Conservation (phyloP, 2,888 invertebrate genomes). For the Cerceris ruficornis region DNA sequence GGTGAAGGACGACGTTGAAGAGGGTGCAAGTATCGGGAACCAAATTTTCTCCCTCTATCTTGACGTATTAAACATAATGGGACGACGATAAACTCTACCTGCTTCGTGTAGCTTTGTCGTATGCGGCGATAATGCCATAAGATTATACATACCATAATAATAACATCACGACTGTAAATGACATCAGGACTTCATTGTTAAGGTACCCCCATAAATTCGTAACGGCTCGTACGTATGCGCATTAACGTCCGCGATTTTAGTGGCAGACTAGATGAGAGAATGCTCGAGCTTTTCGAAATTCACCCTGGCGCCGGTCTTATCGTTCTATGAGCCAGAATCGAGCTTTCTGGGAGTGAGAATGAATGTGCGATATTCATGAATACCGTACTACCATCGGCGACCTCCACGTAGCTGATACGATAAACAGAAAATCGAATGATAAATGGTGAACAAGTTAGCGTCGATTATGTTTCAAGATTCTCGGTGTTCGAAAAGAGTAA, state of each 20-base stretch:
- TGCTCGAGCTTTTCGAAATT: neutral
- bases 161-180: neutral
- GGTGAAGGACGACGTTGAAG: no score
- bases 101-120: conserved; percentile 4
- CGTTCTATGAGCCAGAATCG: neutral
- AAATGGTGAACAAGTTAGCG: neutral
- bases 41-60: conserved; percentile 11
- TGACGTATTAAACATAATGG: conserved; percentile 20
- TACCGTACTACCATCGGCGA: neutral
- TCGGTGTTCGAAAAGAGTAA: no score
- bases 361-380: neutral
- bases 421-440: conserved; percentile 32
- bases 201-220: neutral
- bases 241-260: conserved; percentile 5
- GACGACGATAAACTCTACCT: conserved; percentile 24
- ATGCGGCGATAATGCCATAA: conserved; percentile 19
- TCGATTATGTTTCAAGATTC: neutral
- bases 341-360: conserved; percentile 8
- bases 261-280: neutral
- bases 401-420: conserved; percentile 19
- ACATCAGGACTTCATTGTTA: conserved; percentile 9
- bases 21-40: no score
- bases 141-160: conserved; percentile 5
- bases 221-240: neutral
- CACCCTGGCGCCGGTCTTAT: neutral